Evolutionary conservation across 2,113 vertebrate genomes (phyloP).

Genomic region (Eublepharis macularius): DNA sequence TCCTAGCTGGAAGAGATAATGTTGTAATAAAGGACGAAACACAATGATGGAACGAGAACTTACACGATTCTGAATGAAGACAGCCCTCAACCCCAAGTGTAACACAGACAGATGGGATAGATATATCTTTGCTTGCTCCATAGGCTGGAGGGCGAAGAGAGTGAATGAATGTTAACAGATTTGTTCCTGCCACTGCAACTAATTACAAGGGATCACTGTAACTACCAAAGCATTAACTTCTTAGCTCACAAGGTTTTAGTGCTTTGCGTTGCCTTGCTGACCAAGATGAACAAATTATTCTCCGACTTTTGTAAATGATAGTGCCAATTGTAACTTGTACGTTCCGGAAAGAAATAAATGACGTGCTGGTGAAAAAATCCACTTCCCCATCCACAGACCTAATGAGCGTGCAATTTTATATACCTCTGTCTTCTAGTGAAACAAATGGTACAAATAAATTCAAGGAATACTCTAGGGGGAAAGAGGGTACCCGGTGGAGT

Average conservation of each 20-base stretch:
- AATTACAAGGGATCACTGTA: conserved; percentile 44
- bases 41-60: conserved; percentile 12
- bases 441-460: conserved; percentile 41
- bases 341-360: conserved; percentile 18
- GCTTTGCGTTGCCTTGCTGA: conserved; percentile 36
- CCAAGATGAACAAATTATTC: conserved; percentile 37
- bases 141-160: neutral
- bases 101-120: conserved; percentile 16
- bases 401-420: conserved; percentile 43
- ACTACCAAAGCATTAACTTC: conserved; percentile 34
- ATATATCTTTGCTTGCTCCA: neutral
- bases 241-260: conserved; percentile 7
- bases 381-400: conserved; percentile 24
- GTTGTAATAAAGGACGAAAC: neutral
- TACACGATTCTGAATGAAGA: neutral
- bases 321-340: conserved; percentile 2
- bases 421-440: conserved; percentile 23
- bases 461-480: conserved; percentile 5
- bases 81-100: neutral
- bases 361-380: conserved; percentile 36
- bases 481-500: neutral
- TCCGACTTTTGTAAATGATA: conserved; percentile 38
- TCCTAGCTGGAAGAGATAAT: neutral
- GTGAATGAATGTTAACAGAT: neutral
- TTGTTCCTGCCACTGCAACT: conserved; percentile 34